phyloP scores from a whole-genome alignment of 2,888 invertebrate species.

The Heliconius ismenius region DNA sequence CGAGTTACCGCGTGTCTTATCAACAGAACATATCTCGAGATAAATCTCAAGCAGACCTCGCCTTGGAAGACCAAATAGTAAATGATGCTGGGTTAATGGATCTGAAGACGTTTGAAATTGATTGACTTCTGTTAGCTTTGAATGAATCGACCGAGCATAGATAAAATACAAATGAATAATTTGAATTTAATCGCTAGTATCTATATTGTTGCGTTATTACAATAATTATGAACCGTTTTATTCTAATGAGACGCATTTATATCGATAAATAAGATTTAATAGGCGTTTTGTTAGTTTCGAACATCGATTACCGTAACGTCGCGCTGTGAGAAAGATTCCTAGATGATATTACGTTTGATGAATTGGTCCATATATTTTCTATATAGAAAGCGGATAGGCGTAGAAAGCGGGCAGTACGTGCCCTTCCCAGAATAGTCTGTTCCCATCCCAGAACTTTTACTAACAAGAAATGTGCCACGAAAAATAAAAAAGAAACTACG shows the following conservation, averaged over 20 bases:
- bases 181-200: constrained; percentile 51
- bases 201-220: constrained; percentile 36
- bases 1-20: constrained; percentile 74
- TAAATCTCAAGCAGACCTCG: constrained; percentile 60
- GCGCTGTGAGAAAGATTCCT: constrained; percentile 6
- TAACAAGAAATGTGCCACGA: no score
- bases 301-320: background rate
- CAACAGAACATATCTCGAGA: constrained; percentile 75
- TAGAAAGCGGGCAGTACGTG: no score
- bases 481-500: no score
- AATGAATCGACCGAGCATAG: constrained; percentile 40
- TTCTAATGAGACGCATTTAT: constrained; percentile 23
- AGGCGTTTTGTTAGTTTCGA: constrained; percentile 17
- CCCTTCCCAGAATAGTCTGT: no score
- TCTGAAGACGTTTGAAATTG: constrained; percentile 69
- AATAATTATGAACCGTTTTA: constrained; percentile 30
- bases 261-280: constrained; percentile 28
- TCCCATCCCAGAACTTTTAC: no score
- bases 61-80: constrained; percentile 63
- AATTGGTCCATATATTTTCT: background rate
- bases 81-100: constrained; percentile 70
- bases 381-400: background rate
- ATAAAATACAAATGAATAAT: constrained; percentile 52
- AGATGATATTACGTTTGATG: constrained; percentile 7
- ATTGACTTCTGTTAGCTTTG: constrained; percentile 59